Evolutionary conservation across 2,113 vertebrate species (phyloP).

Genomic region (Murina feae): DNA sequence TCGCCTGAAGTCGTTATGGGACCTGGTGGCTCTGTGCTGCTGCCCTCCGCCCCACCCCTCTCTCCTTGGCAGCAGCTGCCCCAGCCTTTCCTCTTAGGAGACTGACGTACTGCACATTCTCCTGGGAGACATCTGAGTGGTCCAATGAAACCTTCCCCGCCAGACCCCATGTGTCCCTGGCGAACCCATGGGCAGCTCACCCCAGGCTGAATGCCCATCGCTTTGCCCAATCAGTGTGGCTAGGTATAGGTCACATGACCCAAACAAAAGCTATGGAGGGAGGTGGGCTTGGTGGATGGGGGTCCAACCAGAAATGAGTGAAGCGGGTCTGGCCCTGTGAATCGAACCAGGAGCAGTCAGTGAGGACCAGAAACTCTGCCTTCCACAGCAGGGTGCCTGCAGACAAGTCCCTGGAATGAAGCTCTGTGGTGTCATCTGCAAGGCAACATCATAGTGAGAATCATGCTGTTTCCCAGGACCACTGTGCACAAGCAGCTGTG

Average conservation of each 20-base stretch:
- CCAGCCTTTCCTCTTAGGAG: not conserved
- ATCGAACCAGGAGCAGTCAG: not conserved
- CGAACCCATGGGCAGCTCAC: not conserved
- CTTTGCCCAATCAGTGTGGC: not conserved
- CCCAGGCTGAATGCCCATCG: rapidly evolving
- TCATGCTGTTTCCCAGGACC: rapidly evolving
- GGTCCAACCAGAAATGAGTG: not conserved
- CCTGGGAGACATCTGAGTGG: not conserved
- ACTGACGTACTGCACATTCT: not conserved
- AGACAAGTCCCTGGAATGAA: not conserved
- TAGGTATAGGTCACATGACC: not conserved
- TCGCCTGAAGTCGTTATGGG: rapidly evolving
- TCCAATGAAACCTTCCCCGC: not conserved
- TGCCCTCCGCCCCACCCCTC: not conserved
- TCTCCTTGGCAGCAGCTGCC: not conserved
- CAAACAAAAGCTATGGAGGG: not conserved
- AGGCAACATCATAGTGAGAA: not conserved
- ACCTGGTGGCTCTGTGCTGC: rapidly evolving
- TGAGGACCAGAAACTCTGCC: not conserved
- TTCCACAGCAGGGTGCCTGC: not conserved
- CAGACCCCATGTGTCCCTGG: rapidly evolving
- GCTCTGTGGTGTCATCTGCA: not conserved
- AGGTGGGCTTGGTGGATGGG: no score
- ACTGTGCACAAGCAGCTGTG: rapidly evolving
- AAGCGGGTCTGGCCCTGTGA: not conserved